Percentiles rank a stretch among this genome's conserved stretches.
These are phyloP conservation scores for Hylia prasina DNA, from an alignment of 2,113 vertebrate species.

Conservation along the genomic window DNA sequence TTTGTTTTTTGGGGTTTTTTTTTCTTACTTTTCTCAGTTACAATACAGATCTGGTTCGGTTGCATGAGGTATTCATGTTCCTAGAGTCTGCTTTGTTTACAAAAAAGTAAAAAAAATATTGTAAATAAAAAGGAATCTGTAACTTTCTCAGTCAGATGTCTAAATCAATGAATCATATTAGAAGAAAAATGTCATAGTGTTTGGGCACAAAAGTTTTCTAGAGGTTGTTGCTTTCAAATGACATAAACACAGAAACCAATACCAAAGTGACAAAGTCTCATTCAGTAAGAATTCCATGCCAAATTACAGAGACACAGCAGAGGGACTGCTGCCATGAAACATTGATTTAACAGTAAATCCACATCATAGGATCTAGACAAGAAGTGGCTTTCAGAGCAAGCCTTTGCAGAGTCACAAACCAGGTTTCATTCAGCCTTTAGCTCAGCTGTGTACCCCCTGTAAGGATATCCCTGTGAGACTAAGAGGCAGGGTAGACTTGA, in stretches of 20 bases:
- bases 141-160: not conserved
- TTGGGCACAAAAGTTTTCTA: not conserved
- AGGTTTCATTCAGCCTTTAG: not conserved
- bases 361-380: not conserved
- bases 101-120: not conserved
- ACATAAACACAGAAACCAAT: not conserved
- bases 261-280: not conserved
- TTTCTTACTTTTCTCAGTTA: not conserved
- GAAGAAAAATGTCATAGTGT: not conserved
- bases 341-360: not conserved
- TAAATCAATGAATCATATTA: not conserved
- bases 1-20: not conserved
- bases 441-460: not conserved
- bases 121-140: not conserved
- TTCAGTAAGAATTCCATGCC: not conserved
- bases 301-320: not conserved
- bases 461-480: not conserved
- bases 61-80: not conserved
- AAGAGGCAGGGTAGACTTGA: not conserved
- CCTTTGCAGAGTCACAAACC: not conserved
- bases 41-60: not conserved
- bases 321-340: not conserved
- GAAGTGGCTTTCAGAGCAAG: not conserved
- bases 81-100: not conserved
- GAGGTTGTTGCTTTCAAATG: not conserved